Conservation (phyloP, 1,140 invertebrate genomes). For the Hetaerina americana region DNA sequence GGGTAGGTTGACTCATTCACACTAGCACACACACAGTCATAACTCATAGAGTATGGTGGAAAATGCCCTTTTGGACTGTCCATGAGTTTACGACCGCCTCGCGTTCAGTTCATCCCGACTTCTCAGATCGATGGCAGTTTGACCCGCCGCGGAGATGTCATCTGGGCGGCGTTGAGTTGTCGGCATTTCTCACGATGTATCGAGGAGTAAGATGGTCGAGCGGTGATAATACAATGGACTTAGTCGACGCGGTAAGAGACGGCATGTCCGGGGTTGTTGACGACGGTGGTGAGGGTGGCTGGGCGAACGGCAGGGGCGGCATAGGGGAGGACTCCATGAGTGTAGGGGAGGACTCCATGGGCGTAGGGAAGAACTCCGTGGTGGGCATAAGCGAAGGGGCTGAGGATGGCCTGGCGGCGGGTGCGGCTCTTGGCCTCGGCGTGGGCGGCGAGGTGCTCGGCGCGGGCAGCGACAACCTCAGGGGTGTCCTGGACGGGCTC, state of each 20-base stretch:
- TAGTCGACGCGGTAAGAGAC: conserved; percentile 29
- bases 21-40: background rate
- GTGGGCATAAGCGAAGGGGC: conserved; percentile 13
- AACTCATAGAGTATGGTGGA: background rate
- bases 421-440: conserved; percentile 15
- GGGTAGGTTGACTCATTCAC: background rate
- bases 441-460: conserved; percentile 20
- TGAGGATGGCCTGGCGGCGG: conserved; percentile 15
- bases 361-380: conserved; percentile 4
- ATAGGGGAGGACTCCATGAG: conserved; percentile 18
- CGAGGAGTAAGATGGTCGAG: too few relatives aligned
- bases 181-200: too few relatives aligned
- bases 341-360: conserved; percentile 15
- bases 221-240: conserved; percentile 2
- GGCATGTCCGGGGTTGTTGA: conserved; percentile 29
- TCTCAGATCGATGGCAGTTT: background rate
- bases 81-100: background rate
- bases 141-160: background rate
- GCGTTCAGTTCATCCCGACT: background rate
- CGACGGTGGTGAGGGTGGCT: conserved; percentile 30
- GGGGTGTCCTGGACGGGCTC: conserved; percentile 16
- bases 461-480: conserved; percentile 23
- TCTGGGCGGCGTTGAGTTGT: too few relatives aligned
- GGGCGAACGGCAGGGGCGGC: conserved; percentile 20
- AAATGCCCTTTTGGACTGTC: background rate